Conservation (phyloP, 2,797 vertebrate genomes). For the Percopsis omiscomaycus region DNA sequence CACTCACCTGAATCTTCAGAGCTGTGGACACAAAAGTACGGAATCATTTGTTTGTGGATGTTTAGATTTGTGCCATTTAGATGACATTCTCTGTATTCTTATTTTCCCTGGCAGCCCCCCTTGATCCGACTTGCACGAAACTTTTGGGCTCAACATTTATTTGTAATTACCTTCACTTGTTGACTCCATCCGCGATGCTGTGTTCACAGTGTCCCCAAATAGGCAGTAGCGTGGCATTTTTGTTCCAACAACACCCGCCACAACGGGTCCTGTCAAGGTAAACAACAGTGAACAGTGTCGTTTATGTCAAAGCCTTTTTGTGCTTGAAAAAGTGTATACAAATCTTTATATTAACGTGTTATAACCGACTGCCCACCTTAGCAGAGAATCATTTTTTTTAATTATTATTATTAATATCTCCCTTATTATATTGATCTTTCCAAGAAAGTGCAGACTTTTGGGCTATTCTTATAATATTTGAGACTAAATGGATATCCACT, state of each 20-base stretch:
- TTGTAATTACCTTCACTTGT: conserved; percentile 78
- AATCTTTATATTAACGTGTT: no score
- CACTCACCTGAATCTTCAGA: conserved; percentile 81
- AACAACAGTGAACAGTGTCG: background rate
- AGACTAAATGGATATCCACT: no score
- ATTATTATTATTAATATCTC: no score
- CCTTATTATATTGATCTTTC: no score
- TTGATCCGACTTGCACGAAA: no score
- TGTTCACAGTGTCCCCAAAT: conserved; percentile 84
- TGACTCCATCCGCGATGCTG: conserved; percentile 83
- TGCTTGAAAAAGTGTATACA: no score
- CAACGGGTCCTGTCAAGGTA: conserved; percentile 72
- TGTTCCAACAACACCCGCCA: conserved; percentile 82
- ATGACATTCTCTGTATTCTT: no score
- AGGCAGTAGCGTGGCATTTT: conserved; percentile 85
- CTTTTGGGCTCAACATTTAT: no score
- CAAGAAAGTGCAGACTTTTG: no score
- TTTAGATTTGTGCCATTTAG: no score
- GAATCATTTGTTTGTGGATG: background rate
- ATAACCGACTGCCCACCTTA: background rate
- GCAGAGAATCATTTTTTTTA: background rate
- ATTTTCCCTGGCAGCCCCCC: no score
- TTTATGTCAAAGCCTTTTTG: background rate
- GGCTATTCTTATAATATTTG: no score
- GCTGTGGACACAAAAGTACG: conserved; percentile 49